Conservation (phyloP, 2,113 vertebrate genomes). For the Bucco capensis region DNA sequence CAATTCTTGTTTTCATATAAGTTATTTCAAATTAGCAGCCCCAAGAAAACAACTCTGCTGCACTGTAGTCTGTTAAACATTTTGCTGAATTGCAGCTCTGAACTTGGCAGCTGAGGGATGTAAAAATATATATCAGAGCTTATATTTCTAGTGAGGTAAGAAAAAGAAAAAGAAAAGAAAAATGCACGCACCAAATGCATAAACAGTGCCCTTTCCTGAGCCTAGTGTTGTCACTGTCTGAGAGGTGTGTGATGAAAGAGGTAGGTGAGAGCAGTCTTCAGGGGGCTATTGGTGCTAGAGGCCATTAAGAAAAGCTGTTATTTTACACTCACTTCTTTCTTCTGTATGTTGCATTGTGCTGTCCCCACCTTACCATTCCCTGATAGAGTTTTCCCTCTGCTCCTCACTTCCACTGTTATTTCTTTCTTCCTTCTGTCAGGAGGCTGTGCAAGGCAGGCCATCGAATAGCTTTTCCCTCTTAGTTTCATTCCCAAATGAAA, state of each 20-base stretch:
- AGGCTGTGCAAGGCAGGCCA: neutral
- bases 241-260: neutral
- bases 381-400: neutral
- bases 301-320: neutral
- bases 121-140: neutral
- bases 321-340: neutral
- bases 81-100: neutral
- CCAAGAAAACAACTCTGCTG: too few relatives aligned
- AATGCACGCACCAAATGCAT: neutral
- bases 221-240: neutral
- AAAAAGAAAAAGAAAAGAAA: neutral
- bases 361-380: neutral
- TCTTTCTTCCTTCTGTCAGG: neutral
- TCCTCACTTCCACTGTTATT: neutral
- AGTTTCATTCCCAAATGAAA: neutral
- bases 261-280: neutral
- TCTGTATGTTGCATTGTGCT: neutral
- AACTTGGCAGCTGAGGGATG: neutral
- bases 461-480: neutral
- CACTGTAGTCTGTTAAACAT: neutral
- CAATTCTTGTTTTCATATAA: neutral
- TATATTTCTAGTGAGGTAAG: neutral
- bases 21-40: neutral
- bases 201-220: neutral
- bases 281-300: neutral